Evolutionary conservation across 2,113 vertebrate species (phyloP), one percentile per base, ranked within the genome.

Genomic region (Myotis yumanensis): DNA sequence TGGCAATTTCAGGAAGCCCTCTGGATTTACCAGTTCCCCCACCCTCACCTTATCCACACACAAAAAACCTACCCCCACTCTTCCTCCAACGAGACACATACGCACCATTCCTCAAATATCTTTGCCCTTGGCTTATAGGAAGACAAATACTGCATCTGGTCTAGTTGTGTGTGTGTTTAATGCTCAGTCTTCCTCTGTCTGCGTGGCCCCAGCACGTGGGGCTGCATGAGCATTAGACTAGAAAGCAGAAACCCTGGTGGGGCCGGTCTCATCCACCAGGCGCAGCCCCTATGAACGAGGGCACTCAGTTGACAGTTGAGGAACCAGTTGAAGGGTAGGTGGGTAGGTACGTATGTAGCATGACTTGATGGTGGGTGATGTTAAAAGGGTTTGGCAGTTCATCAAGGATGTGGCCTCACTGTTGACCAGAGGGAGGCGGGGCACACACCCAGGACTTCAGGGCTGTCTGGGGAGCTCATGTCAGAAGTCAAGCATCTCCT

Each of bases 61-160:
- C 37, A 59, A 20, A 51, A 5, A 69, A 1, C 18, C 25, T 11
- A 28, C 32, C 32, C 40, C 25, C 2, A 0, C 64, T 30, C 51
- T 77, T 84, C 51, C 52, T 62, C 92, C 92, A 43, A 89, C 28
- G 17, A 77, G 46, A 57, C 48, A 7, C 66, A 28, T 22, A 35
- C 20, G 25, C 48, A 25, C 62, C 0, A 4, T 85, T 83, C 72
- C 52, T 82, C 48, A 69, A 14, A 85, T 62, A 46, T 40, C 52
- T 81, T 77, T 71, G 69, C n/a, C 87, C 62, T 92, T 66, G 89
- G 59, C 66, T 88, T 76, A 46, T 17, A 76, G 54, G 54, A 95
- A 92, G 92, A 86, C 51, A 92, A 71, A 83, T 52, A 40, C 46
- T 89, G 79, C 54, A 62, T 94, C 86, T 90, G 73, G 23, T 88